phyloP scores from a whole-genome alignment of 2,113 vertebrate genomes.

The Cardinalis cardinalis region DNA sequence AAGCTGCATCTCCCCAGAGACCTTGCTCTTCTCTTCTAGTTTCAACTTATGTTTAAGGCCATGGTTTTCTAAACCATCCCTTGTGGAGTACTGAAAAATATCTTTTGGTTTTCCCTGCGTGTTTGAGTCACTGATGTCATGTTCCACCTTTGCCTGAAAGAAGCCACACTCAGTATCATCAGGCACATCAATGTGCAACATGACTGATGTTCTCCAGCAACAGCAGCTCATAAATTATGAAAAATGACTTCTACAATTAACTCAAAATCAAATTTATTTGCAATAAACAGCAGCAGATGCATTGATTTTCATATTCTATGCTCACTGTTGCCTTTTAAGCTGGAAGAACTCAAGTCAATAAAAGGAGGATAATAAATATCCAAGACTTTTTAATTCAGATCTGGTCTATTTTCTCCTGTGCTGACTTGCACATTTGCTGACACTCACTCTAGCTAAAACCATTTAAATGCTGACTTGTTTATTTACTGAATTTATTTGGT shows the following conservation, averaged over 20 bases:
- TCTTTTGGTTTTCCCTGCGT: not conserved
- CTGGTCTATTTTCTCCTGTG: conserved; percentile 54
- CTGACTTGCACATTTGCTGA: conserved; percentile 38
- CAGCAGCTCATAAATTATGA: conserved; percentile 61
- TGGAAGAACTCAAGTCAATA: conserved; percentile 54
- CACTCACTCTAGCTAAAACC: conserved; percentile 30
- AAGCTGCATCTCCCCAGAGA: not conserved
- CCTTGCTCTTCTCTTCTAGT: not conserved
- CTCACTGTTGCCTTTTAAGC: conserved; percentile 53
- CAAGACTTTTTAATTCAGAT: conserved; percentile 48
- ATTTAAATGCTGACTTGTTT: conserved; percentile 61
- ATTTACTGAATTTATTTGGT: conserved; percentile 50
- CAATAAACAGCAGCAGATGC: conserved; percentile 55
- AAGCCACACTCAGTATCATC: not conserved
- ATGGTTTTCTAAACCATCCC: not conserved
- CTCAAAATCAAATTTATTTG: conserved; percentile 75
- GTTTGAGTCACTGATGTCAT: not conserved
- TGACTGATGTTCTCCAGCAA: conserved; percentile 28
- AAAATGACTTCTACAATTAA: conserved; percentile 67
- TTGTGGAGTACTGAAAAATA: not conserved
- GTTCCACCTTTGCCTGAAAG: not conserved
- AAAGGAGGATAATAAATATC: conserved; percentile 55
- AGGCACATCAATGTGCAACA: not conserved
- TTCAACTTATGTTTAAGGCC: not conserved
- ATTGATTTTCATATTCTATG: conserved; percentile 67